Conservation (phyloP, 2,888 invertebrate genomes). For the Pollenia amentaria region DNA sequence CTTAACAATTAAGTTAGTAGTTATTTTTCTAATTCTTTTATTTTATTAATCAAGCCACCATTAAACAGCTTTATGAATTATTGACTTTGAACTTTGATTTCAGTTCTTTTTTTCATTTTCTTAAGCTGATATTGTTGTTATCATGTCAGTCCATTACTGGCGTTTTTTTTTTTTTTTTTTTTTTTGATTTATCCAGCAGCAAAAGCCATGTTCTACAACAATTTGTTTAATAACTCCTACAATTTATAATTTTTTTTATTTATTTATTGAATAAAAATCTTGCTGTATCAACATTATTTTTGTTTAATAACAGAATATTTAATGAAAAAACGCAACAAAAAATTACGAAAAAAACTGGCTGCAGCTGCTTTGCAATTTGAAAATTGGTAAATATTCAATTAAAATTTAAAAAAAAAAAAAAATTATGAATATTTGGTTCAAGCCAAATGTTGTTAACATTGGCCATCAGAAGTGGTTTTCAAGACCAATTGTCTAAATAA, state of each 20-base stretch:
- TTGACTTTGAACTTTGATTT: constrained; percentile 74
- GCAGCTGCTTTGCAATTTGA: constrained; percentile 64
- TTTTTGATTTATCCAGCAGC: background rate
- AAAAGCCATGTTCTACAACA: constrained; percentile 64
- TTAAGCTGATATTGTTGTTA: constrained; percentile 36
- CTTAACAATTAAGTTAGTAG: constrained; percentile 10
- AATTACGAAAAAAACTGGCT: constrained; percentile 24
- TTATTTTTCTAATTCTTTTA: background rate
- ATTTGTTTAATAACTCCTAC: constrained; percentile 74
- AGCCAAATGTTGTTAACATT: constrained; percentile 64
- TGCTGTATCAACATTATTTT: constrained; percentile 26
- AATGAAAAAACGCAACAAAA: constrained; percentile 25
- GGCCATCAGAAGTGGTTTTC: constrained; percentile 70
- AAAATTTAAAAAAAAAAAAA: background rate
- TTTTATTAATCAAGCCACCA: constrained; percentile 38
- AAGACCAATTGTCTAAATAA: constrained; percentile 53
- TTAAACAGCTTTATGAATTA: constrained; percentile 72
- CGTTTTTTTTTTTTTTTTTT: constrained; percentile 27
- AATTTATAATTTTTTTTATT: constrained; percentile 48
- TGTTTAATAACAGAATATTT: constrained; percentile 42
- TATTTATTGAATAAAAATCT: constrained; percentile 42
- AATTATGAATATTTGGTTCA: background rate
- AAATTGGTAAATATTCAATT: constrained; percentile 51
- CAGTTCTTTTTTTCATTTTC: constrained; percentile 43
- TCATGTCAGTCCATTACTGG: constrained; percentile 51